phyloP scores from a whole-genome alignment of 2,797 vertebrate genomes.

The Dryobates pubescens region DNA sequence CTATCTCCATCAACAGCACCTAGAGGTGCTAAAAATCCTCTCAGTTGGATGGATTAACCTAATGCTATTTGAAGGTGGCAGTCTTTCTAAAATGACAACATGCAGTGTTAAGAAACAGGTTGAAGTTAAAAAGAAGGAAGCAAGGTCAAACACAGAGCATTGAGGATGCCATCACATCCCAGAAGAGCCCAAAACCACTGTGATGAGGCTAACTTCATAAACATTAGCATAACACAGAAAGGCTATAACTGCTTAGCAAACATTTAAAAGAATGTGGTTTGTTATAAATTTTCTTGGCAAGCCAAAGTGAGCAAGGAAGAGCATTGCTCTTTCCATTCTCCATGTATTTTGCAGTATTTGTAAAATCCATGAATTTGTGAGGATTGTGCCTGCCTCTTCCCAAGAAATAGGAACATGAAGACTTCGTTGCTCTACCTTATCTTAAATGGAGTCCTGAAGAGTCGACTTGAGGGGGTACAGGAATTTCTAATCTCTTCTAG shows the following conservation, averaged over 20 bases:
- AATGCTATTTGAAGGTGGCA: background rate
- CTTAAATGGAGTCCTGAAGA: background rate
- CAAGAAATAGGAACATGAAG: background rate
- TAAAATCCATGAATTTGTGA: background rate
- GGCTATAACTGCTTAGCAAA: background rate
- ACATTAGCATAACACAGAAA: background rate
- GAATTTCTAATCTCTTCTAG: background rate
- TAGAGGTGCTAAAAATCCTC: background rate
- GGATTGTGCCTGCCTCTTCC: background rate
- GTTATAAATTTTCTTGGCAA: background rate
- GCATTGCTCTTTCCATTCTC: background rate
- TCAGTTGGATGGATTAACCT: background rate
- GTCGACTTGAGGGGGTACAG: background rate
- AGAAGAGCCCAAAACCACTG: background rate
- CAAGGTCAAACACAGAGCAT: background rate
- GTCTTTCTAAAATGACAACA: slow-evolving; percentile 1
- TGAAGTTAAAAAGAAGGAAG: background rate
- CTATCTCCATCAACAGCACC: background rate
- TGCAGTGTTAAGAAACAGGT: background rate
- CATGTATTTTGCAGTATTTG: background rate
- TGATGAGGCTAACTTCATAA: background rate
- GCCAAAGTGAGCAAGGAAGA: background rate
- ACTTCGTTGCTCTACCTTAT: background rate
- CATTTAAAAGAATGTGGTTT: background rate
- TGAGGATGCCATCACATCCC: background rate